phyloP scores from a whole-genome alignment of 2,888 invertebrate genomes.

The Eristalis intricaria region DNA sequence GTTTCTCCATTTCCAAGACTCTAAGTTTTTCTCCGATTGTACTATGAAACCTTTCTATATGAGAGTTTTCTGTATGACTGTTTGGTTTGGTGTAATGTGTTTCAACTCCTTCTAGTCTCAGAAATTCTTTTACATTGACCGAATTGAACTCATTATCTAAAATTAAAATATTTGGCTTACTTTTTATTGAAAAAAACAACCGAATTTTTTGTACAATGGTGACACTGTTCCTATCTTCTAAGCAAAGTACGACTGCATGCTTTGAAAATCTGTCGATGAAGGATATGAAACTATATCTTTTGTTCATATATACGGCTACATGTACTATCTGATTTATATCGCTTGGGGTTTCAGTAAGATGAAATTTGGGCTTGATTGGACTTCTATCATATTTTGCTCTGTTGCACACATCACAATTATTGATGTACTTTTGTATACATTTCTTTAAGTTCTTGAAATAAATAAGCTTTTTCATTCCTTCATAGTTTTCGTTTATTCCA shows the following conservation, averaged over 20 bases:
- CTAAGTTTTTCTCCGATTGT: conserved; percentile 22
- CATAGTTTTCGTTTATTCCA: not conserved
- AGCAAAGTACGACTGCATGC: too few relatives aligned
- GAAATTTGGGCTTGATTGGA: conserved; percentile 55
- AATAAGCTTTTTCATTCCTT: not conserved
- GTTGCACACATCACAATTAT: not conserved
- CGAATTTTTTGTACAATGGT: too few relatives aligned
- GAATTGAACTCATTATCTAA: not conserved
- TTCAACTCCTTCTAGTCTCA: too few relatives aligned
- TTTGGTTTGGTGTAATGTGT: too few relatives aligned
- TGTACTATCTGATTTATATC: conserved; percentile 58
- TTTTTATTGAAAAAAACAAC: too few relatives aligned
- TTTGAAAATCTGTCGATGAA: too few relatives aligned
- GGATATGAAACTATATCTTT: too few relatives aligned
- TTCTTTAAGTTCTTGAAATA: not conserved
- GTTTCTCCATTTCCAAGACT: conserved; percentile 24
- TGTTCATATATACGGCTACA: too few relatives aligned
- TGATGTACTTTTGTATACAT: not conserved
- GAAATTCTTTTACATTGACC: too few relatives aligned
- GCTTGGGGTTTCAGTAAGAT: conserved; percentile 56
- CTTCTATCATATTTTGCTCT: conserved; percentile 11
- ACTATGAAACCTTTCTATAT: not conserved
- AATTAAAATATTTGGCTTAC: too few relatives aligned
- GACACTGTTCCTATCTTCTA: too few relatives aligned
- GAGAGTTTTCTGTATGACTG: too few relatives aligned